Evolutionary conservation across 2,797 vertebrate genomes (phyloP).

Genomic region (Discoglossus pictus): DNA sequence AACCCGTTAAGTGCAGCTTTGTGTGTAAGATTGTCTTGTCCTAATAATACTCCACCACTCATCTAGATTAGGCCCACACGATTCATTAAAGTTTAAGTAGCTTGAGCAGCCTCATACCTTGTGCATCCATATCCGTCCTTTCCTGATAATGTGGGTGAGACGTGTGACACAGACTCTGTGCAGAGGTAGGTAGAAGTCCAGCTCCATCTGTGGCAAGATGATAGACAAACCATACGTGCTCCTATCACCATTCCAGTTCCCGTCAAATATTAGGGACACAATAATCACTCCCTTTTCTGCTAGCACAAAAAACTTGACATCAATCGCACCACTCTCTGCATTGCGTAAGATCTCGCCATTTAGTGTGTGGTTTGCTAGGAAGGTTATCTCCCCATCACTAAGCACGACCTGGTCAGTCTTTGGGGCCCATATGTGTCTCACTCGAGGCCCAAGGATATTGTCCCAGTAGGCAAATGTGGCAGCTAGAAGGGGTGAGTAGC

Average conservation of each 20-base stretch:
- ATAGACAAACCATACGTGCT: slow-evolving; percentile 95
- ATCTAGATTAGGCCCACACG: too few species aligned
- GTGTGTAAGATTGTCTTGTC: too few species aligned
- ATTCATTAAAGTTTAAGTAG: neutral
- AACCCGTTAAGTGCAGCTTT: too few species aligned
- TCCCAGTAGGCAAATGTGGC: slow-evolving; percentile 98
- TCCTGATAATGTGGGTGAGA: slow-evolving; percentile 91
- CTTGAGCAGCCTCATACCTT: slow-evolving; percentile 75
- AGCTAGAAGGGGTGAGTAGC: slow-evolving; percentile 89
- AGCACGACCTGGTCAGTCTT: slow-evolving; percentile 84
- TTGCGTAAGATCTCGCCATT: slow-evolving; percentile 98
- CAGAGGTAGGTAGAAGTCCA: slow-evolving; percentile 91
- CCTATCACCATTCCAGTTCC: slow-evolving; percentile 93
- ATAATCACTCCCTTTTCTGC: slow-evolving; percentile 96
- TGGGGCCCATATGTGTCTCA: slow-evolving; percentile 93
- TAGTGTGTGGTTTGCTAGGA: slow-evolving; percentile 94
- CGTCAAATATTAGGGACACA: slow-evolving; percentile 96
- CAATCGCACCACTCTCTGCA: slow-evolving; percentile 91
- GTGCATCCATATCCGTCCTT: slow-evolving; percentile 98
- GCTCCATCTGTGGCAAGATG: slow-evolving; percentile 90
- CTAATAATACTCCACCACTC: too few species aligned
- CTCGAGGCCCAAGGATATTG: slow-evolving; percentile 94
- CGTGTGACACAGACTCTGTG: slow-evolving; percentile 92
- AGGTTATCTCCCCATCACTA: slow-evolving; percentile 93
- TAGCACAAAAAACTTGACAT: slow-evolving; percentile 96